Evolutionary conservation across 2,797 vertebrate genomes (phyloP), one percentile per base, ranked within the genome.

Genomic region (Dermochelys coriacea): DNA sequence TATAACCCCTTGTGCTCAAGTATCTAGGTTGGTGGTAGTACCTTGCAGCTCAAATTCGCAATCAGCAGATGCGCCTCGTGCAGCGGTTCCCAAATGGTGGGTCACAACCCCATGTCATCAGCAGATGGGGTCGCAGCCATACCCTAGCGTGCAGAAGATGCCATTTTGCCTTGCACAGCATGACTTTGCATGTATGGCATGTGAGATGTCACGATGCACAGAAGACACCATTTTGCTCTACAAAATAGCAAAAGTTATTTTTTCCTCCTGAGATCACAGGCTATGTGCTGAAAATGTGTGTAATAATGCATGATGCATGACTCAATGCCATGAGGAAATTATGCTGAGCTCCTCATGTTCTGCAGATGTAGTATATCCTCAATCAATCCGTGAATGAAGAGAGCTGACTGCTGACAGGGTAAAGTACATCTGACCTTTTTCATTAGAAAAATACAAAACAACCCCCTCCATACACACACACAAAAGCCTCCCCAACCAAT

Each of bases 301-400:
- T 59, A 80, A 87, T 85, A 82, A 82, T 2, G 34, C 12, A 27
- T 12, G 78, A 86, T 9, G 31, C 41, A 23, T 37, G 88, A 90
- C 86, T 94, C 87, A 95, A 47, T 6, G 23, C 80, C 94, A 71
- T 50, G 12, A 86, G 88, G 61, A 91, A 95, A 85, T 55, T 94
- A 91, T 61, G 71, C 86, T 59, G 88, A 90, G 87, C 79, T 91
- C 2, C 89, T 93, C 78, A 9, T 47, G 6, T 50, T 89, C 3
- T 0, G 79, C 88, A 55, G 74, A 84, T 77, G 57, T 0, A 77
- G 75, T 80, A 86, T 59, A 27, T 86, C 93, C 89, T 80, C 92
- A 88, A 59, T 68, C 54, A 87, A 68, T 52, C 88, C 77, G 86
- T 49, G 93, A 80, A 91, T 64, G 84, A 84, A 87, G 81, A 87